Base-by-base conservation (phyloP, 37 sponge, comb jelly and placozoan genomes). In the Chondrilla cf. caribensis region DNA sequence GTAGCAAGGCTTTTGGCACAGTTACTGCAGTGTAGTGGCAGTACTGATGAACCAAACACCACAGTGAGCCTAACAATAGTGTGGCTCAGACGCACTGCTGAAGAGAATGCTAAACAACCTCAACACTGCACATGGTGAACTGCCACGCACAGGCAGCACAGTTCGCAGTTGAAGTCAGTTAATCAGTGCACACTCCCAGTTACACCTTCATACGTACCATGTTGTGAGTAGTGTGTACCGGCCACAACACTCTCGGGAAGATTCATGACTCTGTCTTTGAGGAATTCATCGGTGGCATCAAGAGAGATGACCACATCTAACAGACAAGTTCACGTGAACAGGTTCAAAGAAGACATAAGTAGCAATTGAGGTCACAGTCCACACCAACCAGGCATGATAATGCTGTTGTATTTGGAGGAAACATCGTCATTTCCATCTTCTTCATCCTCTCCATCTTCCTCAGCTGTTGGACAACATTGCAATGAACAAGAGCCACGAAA, bases 211-310 rank as follows among this genome's bases (percentile, higher is more conserved):
- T n/a, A n/a, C n/a, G n/a, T 80, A 94, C 95, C 91, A 82, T 93
- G 94, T 67, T 96, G 94, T 22, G 91, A 90, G 79, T 93, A 88
- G 88, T 96, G 97, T 35, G 97, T 91, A 36, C 92, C 97, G 0
- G 77, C 84, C 22, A 96, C 90, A 18, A 64, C 86, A 18, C 58
- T 84, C 82, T 96, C 91, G 0, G 97, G 97, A 7, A 96, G 88
- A 80, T 96, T 93, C 87, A 96, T 96, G 25, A 96, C 87, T 42
- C 97, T 86, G 33, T 88, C 60, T 79, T 93, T 93, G 58, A 96
- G 86, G 84, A 93, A 96, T 21, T 86, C 90, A 81, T 96, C 92
- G 51, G 65, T 57, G 32, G 90, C 93, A 67, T 89, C 86, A 58
- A 96, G 84, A 11, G 92, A 92, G 32, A 96, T 40, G 17, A 96